Percentiles rank a stretch among this genome's conserved stretches.
Evolutionary conservation across 2,888 invertebrate species (phyloP).

Genomic region (Nowickia ferox): DNA sequence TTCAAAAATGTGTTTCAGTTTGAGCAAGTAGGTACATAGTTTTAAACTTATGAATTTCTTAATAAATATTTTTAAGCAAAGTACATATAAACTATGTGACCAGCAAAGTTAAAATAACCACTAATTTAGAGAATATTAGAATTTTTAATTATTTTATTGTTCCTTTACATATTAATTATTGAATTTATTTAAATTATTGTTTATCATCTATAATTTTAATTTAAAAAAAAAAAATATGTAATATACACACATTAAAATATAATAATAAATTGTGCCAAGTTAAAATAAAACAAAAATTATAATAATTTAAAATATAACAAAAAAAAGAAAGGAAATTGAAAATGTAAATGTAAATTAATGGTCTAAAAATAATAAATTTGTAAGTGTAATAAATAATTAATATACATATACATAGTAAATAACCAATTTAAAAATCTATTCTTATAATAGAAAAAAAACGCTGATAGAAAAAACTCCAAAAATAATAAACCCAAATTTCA

Average conservation of each 20-base stretch:
- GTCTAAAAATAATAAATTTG: conserved; percentile 11
- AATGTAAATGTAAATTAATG: conserved; percentile 57
- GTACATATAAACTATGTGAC: conserved; percentile 4
- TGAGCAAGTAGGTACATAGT: conserved; percentile 37
- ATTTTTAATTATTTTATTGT: conserved; percentile 59
- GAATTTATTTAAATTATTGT: conserved; percentile 36
- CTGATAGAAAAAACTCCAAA: conserved; percentile 27
- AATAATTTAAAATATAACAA: conserved; percentile 11
- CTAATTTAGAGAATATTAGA: conserved; percentile 62
- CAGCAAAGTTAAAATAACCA: conserved; percentile 23
- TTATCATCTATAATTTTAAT: background rate
- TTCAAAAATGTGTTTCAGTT: background rate
- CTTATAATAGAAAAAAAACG: conserved; percentile 42
- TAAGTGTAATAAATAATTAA: conserved; percentile 64
- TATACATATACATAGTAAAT: conserved; percentile 51
- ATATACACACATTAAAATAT: conserved; percentile 55
- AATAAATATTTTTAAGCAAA: conserved; percentile 42
- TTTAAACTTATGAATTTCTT: conserved; percentile 41
- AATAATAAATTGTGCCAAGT: conserved; percentile 68
- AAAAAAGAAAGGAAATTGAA: conserved; percentile 4
- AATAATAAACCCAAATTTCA: conserved; percentile 51
- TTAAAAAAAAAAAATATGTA: conserved; percentile 44
- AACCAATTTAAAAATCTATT: conserved; percentile 55
- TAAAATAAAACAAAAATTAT: conserved; percentile 22
- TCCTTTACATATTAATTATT: conserved; percentile 40